A percentile compares a stretch with the other conserved stretches of the same genome.
Evolutionary conservation across 2,797 vertebrate genomes (phyloP).

Genomic region (Pterois miles): DNA sequence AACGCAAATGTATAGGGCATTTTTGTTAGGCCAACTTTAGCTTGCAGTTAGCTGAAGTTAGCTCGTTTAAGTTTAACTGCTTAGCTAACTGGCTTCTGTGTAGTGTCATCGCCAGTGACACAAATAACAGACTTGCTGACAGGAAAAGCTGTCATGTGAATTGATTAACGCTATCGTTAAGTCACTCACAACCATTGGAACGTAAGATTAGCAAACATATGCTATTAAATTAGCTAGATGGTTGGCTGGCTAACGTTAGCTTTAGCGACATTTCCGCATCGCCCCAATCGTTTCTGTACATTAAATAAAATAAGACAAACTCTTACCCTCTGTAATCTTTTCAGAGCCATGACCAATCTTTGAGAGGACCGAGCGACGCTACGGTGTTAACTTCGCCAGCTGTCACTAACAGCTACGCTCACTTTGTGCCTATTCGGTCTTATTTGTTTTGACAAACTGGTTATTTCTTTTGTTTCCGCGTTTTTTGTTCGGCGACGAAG

Average conservation of each 20-base stretch:
- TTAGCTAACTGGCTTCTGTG: background rate
- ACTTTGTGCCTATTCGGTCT: slow-evolving; percentile 55
- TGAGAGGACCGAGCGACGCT: background rate
- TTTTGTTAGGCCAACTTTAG: slow-evolving; percentile 22
- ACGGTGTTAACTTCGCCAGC: slow-evolving; percentile 31
- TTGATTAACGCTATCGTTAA: no score
- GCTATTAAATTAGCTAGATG: slow-evolving; percentile 12
- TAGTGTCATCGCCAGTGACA: background rate
- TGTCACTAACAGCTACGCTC: slow-evolving; percentile 48
- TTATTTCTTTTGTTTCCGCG: slow-evolving; percentile 78
- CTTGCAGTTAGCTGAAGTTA: slow-evolving; percentile 26
- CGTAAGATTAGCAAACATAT: slow-evolving; percentile 29
- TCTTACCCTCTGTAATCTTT: slow-evolving; percentile 83
- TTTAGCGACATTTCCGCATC: slow-evolving; percentile 41
- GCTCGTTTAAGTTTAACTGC: slow-evolving; percentile 5
- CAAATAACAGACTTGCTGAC: no score
- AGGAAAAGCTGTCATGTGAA: background rate
- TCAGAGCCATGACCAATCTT: slow-evolving; percentile 76
- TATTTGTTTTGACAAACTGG: slow-evolving; percentile 73
- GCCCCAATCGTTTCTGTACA: slow-evolving; percentile 23
- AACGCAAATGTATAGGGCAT: background rate
- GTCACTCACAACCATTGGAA: background rate
- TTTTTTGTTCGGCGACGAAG: slow-evolving; percentile 68
- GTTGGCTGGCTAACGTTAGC: slow-evolving; percentile 26
- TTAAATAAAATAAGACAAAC: background rate